Base-by-base conservation (phyloP, 2,888 invertebrate species). In the Tromatobia lineatoria region DNA sequence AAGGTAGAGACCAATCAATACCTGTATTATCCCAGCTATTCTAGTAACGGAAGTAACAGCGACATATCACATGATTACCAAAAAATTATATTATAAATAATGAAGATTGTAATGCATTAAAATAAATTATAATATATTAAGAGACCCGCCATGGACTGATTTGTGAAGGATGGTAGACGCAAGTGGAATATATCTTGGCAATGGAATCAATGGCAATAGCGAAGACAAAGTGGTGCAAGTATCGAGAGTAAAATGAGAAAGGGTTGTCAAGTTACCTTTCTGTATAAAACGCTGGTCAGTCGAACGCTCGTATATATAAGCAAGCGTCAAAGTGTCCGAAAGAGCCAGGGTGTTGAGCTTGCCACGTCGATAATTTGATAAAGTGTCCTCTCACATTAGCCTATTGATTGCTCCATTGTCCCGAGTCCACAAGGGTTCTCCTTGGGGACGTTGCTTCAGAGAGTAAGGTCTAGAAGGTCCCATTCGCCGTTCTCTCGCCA, bases 361-460 rank as follows among this genome's bases (percentile, higher is more conserved):
- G 89, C 91, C 92, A 87, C 91, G 89, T 92, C 92, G 91, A 93
- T 93, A 93, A 93, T 93, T 93, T 90, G 91, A 93, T 93, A 91
- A 92, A 91, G 91, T 91, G 91, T 92, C 92, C 93, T 64, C 64
- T 92, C 93, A 92, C 93, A 93, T 93, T 93, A 93, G 93, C 92
- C 91, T 93, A 93, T 93, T 93, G 93, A 93, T 93, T 93, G 93
- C 91, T 90, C 92, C 91, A 93, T 93, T 93, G 93, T 93, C 90
- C 89, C 88, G 67, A 75, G 79, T 74, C 52, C 75, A 45, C 54
- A 23, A 57, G 75, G 61, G 66, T 83, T 38, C 83, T 80, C 61
- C 77, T 29, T 70, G 86, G 88, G 87, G 88, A 88, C 88, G 88
- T 89, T 87, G 85, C 71, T 81, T 45, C 64, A 57, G 23, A 29